Evolutionary conservation across 1,140 invertebrate species (phyloP).

Genomic region (Drosophila neocordata): DNA sequence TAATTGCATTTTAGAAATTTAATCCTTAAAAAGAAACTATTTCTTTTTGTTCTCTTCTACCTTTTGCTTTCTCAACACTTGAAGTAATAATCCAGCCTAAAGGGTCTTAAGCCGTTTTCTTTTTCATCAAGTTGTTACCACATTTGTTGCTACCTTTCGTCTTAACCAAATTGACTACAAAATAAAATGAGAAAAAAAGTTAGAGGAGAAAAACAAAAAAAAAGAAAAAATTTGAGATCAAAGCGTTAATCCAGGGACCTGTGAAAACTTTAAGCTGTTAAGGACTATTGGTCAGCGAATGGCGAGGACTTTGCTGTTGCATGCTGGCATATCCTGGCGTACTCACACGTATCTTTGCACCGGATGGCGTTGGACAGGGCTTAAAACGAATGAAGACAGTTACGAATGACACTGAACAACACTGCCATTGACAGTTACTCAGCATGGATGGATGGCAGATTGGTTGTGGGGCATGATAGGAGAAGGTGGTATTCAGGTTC

Average conservation of each 20-base stretch:
- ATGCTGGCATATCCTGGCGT: slow-evolving; percentile 16
- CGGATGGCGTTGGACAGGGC: slow-evolving; percentile 24
- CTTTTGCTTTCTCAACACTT: slow-evolving; percentile 26
- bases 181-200: slow-evolving; percentile 18
- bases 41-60: neutral
- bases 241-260: slow-evolving; percentile 40
- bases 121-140: slow-evolving; percentile 28
- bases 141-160: neutral
- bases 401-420: slow-evolving; percentile 39
- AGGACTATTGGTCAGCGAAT: neutral
- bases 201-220: slow-evolving; percentile 2
- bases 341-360: slow-evolving; percentile 25
- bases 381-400: slow-evolving; percentile 37
- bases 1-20: neutral
- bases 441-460: slow-evolving; percentile 1
- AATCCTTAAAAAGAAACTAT: neutral
- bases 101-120: slow-evolving; percentile 41
- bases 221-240: slow-evolving; percentile 43
- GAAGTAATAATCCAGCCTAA: slow-evolving; percentile 57
- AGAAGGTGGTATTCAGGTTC: neutral
- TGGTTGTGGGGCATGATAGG: neutral
- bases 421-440: slow-evolving; percentile 12
- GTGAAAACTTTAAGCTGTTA: slow-evolving; percentile 31
- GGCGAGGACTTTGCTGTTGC: slow-evolving; percentile 23
- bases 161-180: slow-evolving; percentile 39